Conservation (phyloP, 2,888 invertebrate species). For the Oscheius sp. region DNA sequence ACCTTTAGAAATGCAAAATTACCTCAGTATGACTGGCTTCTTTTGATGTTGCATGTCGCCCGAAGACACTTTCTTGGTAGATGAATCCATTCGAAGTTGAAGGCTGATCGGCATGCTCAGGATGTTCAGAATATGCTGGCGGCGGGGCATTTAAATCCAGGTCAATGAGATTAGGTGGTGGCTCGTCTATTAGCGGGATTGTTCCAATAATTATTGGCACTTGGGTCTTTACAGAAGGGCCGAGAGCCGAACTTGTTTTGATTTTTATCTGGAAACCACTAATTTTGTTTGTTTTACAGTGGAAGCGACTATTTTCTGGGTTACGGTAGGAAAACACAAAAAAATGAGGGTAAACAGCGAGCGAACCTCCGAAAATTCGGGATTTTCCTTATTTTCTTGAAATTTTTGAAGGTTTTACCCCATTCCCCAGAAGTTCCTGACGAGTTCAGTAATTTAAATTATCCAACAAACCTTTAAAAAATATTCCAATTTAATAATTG, state of each 20-base stretch:
- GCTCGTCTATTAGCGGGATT: neutral
- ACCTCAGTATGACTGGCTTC: conserved; percentile 11
- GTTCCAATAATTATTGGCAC: conserved; percentile 27
- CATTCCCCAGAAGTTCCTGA: no score
- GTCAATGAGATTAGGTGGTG: neutral
- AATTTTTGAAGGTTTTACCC: no score
- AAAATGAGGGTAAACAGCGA: no score
- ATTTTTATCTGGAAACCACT: conserved; percentile 3
- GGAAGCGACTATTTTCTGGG: no score
- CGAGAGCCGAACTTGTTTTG: conserved; percentile 1
- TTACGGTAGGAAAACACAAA: no score
- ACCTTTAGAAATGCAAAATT: no score
- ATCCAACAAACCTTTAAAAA: conserved; percentile 20
- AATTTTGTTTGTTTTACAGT: no score
- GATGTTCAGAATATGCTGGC: conserved; percentile 16
- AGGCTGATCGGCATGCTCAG: neutral
- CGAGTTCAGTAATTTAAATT: no score
- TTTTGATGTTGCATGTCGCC: conserved; percentile 13
- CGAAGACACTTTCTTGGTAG: conserved; percentile 24
- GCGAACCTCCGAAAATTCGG: no score
- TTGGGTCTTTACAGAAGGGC: conserved; percentile 9
- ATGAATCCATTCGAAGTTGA: neutral
- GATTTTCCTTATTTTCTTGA: neutral
- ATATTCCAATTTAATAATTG: conserved; percentile 23
- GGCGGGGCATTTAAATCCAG: neutral